A percentile compares a stretch with the other conserved stretches of the same genome.
phyloP scores from a whole-genome alignment of 2,888 invertebrate genomes.

The Acleris sparsana region DNA sequence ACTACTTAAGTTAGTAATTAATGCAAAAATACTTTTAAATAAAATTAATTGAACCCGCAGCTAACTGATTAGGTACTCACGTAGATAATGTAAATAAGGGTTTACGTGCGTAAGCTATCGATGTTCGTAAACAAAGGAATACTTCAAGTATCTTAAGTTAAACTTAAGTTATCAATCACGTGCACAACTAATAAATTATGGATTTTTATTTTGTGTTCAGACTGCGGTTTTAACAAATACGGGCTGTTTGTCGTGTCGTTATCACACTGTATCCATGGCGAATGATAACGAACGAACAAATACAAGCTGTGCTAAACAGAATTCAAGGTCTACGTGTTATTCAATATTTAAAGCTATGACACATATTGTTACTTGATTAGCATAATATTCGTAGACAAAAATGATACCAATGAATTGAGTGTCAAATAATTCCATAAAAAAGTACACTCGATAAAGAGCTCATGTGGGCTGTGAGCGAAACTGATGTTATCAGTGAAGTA shows the following conservation, averaged over 20 bases:
- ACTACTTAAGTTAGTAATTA: too few species aligned
- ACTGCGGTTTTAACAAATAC: slow-evolving; percentile 21
- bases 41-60: too few species aligned
- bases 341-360: neutral
- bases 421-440: too few species aligned
- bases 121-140: too few species aligned
- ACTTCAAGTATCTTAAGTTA: too few species aligned
- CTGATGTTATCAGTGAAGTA: too few species aligned
- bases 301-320: slow-evolving; percentile 18
- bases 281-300: slow-evolving; percentile 28
- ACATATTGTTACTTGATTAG: neutral
- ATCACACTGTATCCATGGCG: slow-evolving; percentile 28
- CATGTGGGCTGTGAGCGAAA: too few species aligned
- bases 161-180: slow-evolving; percentile 3
- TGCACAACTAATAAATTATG: slow-evolving; percentile 4
- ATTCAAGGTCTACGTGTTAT: slow-evolving; percentile 27
- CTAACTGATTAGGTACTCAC: too few species aligned
- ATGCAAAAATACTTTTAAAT: too few species aligned
- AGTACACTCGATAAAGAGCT: too few species aligned
- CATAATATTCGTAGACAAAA: neutral
- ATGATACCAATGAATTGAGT: neutral
- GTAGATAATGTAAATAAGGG: too few species aligned
- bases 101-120: too few species aligned
- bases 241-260: slow-evolving; percentile 20
- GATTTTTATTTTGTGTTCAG: slow-evolving; percentile 25